phyloP scores from a whole-genome alignment of 2,888 invertebrate genomes.

The Drosophila nr. perissopoda region DNA sequence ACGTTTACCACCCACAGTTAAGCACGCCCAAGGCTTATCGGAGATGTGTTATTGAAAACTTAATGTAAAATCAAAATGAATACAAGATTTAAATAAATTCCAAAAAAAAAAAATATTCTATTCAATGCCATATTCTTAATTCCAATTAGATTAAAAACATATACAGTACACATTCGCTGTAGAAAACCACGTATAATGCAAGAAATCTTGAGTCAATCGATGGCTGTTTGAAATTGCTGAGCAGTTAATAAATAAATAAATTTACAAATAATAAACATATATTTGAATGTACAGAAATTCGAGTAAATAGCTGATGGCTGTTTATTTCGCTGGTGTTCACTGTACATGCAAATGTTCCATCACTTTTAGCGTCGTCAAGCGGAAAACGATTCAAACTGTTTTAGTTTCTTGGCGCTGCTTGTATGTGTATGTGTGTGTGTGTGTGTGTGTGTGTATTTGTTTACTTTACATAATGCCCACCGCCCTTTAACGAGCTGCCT shows the following conservation, averaged over 20 bases:
- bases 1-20: not conserved
- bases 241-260: too few species aligned
- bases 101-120: not conserved
- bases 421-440: not conserved
- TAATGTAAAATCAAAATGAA: not conserved
- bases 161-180: not conserved
- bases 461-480: constrained; percentile 58
- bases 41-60: not conserved
- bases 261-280: not conserved
- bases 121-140: not conserved
- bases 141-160: not conserved
- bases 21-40: not conserved
- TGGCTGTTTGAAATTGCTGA: too few species aligned
- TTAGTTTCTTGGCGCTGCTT: constrained; percentile 51
- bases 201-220: not conserved
- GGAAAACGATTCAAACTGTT: constrained; percentile 67
- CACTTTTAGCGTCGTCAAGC: constrained; percentile 45
- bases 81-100: not conserved
- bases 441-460: constrained; percentile 49
- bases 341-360: constrained; percentile 54
- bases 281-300: not conserved
- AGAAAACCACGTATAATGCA: not conserved
- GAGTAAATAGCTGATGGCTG: not conserved
- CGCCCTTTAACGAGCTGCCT: constrained; percentile 5
- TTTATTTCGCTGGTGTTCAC: constrained; percentile 15